Evolutionary conservation across 2,113 vertebrate genomes (phyloP).

Genomic region (Shinisaurus crocodilurus): DNA sequence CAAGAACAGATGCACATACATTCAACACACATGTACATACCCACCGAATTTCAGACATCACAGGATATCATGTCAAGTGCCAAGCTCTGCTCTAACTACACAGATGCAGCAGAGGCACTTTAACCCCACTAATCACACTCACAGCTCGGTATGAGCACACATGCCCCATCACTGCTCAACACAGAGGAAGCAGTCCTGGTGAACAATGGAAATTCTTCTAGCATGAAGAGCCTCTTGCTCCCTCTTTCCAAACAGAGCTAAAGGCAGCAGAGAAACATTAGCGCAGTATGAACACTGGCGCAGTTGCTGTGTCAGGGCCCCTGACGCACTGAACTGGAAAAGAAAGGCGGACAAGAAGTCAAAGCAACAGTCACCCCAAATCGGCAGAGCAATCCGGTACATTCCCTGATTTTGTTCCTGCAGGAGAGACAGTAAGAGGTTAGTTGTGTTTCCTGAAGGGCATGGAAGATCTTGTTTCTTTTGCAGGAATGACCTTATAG

Average conservation of each 20-base stretch:
- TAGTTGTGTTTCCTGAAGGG: slow-evolving; percentile 69
- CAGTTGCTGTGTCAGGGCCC: slow-evolving; percentile 46
- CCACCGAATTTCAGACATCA: slow-evolving; percentile 34
- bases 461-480: slow-evolving; percentile 68
- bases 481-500: slow-evolving; percentile 64
- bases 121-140: slow-evolving; percentile 47
- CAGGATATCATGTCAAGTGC: background rate
- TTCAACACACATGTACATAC: background rate
- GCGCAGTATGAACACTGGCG: background rate
- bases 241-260: slow-evolving; percentile 67
- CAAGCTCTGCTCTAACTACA: slow-evolving; percentile 36
- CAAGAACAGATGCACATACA: background rate
- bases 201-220: slow-evolving; percentile 60
- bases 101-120: slow-evolving; percentile 61
- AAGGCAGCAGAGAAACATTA: slow-evolving; percentile 65
- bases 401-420: slow-evolving; percentile 71
- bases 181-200: slow-evolving; percentile 17
- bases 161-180: background rate
- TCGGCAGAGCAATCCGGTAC: slow-evolving; percentile 52
- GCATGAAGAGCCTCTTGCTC: slow-evolving; percentile 53
- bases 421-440: slow-evolving; percentile 73
- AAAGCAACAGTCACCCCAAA: slow-evolving; percentile 63
- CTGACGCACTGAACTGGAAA: slow-evolving; percentile 41
- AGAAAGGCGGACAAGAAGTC: slow-evolving; percentile 62
- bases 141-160: background rate